Conservation (phyloP, 2,113 vertebrate genomes). For the Gasterosteus nipponicus region DNA sequence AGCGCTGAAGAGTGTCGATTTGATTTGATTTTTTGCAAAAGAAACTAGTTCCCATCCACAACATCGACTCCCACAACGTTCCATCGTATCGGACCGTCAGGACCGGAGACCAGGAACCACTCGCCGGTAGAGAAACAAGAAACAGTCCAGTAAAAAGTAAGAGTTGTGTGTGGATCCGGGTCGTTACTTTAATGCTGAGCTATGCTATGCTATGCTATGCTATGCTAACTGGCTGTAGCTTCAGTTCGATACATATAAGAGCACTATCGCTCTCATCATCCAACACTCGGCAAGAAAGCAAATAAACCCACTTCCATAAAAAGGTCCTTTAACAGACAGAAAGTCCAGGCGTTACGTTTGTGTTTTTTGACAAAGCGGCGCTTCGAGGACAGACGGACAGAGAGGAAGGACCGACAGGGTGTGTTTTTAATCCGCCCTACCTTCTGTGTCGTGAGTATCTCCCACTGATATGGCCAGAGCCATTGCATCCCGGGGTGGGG, state of each 20-base stretch:
- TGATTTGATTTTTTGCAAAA: background rate
- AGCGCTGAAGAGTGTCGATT: background rate
- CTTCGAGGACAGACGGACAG: constrained; percentile 43
- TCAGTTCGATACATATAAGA: background rate
- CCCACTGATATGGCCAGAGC: constrained; percentile 94
- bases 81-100: background rate
- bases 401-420: constrained; percentile 60
- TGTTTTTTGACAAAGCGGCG: constrained; percentile 16
- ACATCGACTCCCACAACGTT: background rate
- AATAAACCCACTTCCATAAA: background rate
- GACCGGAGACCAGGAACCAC: background rate
- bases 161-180: background rate
- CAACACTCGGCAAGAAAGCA: background rate
- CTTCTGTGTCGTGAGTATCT: constrained; percentile 97
- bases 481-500: constrained; percentile 95
- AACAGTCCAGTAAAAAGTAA: background rate
- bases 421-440: constrained; percentile 81
- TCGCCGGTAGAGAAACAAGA: background rate
- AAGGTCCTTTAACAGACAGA: background rate
- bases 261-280: background rate
- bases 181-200: background rate
- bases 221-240: background rate
- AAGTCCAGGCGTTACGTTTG: background rate
- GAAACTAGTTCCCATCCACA: background rate
- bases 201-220: background rate